phyloP scores from a whole-genome alignment of 2,888 invertebrate species.

The Melikaiella ostensackeni region DNA sequence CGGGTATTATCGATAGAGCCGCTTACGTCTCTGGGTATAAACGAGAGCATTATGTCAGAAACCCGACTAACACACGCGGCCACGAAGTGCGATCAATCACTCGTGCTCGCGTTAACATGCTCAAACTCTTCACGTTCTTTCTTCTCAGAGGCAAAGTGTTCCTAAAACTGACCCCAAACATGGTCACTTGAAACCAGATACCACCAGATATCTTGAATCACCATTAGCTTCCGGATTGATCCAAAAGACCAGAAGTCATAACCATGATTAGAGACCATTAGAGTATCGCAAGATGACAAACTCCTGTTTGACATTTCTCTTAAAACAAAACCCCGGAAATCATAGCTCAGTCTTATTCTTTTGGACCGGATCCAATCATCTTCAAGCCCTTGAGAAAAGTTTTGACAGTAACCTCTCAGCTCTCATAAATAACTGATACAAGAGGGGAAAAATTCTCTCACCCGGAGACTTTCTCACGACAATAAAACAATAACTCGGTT shows the following conservation, averaged over 20 bases:
- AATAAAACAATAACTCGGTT: slow-evolving; percentile 3
- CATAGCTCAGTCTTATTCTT: neutral
- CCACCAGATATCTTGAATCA: neutral
- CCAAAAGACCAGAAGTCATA: neutral
- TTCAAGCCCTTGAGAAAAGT: slow-evolving; percentile 3
- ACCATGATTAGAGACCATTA: neutral
- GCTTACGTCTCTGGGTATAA: slow-evolving; percentile 57
- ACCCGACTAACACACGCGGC: slow-evolving; percentile 53
- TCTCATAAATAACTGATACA: slow-evolving; percentile 1
- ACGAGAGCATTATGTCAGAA: slow-evolving; percentile 69
- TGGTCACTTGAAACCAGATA: neutral
- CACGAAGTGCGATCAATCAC: slow-evolving; percentile 70
- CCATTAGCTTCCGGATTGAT: neutral
- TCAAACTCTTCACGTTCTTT: slow-evolving; percentile 62
- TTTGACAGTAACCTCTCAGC: neutral
- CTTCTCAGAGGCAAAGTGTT: slow-evolving; percentile 43
- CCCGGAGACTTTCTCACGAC: neutral
- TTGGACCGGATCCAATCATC: neutral
- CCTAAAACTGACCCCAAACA: neutral
- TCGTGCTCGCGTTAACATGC: slow-evolving; percentile 64
- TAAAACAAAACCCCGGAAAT: slow-evolving; percentile 28
- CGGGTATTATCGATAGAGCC: slow-evolving; percentile 70
- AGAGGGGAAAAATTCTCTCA: neutral
- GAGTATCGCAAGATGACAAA: slow-evolving; percentile 28
- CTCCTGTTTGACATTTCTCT: slow-evolving; percentile 45